A percentile compares a stretch with the other conserved stretches of the same genome.
Evolutionary conservation across 2,888 invertebrate species (phyloP).

Genomic region (Fabriciana adippe): DNA sequence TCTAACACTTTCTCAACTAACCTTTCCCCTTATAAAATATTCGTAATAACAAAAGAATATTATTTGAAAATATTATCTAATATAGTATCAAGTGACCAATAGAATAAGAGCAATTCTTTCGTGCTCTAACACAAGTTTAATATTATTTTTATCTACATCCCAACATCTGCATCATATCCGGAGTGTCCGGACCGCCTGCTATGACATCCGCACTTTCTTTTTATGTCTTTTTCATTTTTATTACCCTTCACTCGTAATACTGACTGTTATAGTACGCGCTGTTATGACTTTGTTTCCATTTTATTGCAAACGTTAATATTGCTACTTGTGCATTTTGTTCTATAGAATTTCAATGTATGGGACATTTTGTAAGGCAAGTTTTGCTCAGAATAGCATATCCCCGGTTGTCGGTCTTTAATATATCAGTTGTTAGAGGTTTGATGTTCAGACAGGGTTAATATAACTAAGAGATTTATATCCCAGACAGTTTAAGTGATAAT

Average conservation of each 20-base stretch:
- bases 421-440: too few relatives aligned
- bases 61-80: too few relatives aligned
- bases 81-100: too few relatives aligned
- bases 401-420: too few relatives aligned
- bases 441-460: too few relatives aligned
- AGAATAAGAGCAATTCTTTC: not conserved
- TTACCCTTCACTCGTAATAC: slow-evolving; percentile 47
- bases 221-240: slow-evolving; percentile 60
- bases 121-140: slow-evolving; percentile 7
- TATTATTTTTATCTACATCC: slow-evolving; percentile 31
- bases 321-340: slow-evolving; percentile 25
- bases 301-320: slow-evolving; percentile 34
- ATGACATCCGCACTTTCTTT: slow-evolving; percentile 46
- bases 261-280: slow-evolving; percentile 35
- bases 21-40: too few relatives aligned
- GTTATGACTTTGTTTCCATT: slow-evolving; percentile 36
- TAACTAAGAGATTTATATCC: too few relatives aligned
- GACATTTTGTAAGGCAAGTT: not conserved
- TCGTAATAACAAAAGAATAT: too few relatives aligned
- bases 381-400: not conserved
- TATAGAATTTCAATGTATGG: slow-evolving; percentile 6
- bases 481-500: too few relatives aligned
- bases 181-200: slow-evolving; percentile 26
- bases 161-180: slow-evolving; percentile 60
- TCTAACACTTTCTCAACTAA: too few relatives aligned